Percentiles rank a stretch among this genome's conserved stretches.
Evolutionary conservation across 2,888 invertebrate species (phyloP).

Genomic region (Tachystola acroxantha): DNA sequence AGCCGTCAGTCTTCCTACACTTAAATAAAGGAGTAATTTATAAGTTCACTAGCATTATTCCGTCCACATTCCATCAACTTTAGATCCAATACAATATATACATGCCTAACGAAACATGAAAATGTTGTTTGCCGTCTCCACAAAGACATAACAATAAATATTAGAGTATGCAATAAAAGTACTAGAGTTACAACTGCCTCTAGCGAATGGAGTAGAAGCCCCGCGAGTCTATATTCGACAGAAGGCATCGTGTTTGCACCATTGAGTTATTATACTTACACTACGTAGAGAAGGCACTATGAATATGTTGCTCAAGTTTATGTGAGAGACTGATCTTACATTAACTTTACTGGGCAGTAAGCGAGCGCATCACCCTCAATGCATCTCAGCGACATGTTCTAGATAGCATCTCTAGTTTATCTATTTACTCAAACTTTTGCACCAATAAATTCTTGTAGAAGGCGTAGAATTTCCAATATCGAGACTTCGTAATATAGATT

Average conservation of each 20-base stretch:
- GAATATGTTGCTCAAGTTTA: too few relatives aligned
- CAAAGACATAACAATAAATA: neutral
- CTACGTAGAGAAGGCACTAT: too few relatives aligned
- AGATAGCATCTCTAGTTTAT: too few relatives aligned
- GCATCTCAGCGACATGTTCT: too few relatives aligned
- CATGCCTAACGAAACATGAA: neutral
- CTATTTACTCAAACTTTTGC: too few relatives aligned
- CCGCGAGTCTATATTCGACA: slow-evolving; percentile 3
- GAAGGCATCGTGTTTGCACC: slow-evolving; percentile 14
- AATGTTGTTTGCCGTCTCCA: neutral
- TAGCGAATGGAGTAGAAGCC: neutral
- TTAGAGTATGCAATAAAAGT: neutral
- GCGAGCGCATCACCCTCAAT: too few relatives aligned
- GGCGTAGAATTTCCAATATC: slow-evolving; percentile 44
- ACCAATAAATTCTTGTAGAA: slow-evolving; percentile 38
- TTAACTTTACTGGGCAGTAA: too few relatives aligned
- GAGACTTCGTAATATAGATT: slow-evolving; percentile 25
- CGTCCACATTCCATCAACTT: neutral
- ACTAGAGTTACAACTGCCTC: neutral
- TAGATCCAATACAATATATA: neutral
- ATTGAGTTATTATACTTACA: slow-evolving; percentile 43
- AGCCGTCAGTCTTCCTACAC: too few relatives aligned
- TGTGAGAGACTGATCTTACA: too few relatives aligned
- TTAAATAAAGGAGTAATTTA: too few relatives aligned
- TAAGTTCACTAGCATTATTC: too few relatives aligned